These are phyloP conservation scores for Xiphias gladius DNA, from an alignment of 2,113 vertebrate species.

Conservation along the genomic window DNA sequence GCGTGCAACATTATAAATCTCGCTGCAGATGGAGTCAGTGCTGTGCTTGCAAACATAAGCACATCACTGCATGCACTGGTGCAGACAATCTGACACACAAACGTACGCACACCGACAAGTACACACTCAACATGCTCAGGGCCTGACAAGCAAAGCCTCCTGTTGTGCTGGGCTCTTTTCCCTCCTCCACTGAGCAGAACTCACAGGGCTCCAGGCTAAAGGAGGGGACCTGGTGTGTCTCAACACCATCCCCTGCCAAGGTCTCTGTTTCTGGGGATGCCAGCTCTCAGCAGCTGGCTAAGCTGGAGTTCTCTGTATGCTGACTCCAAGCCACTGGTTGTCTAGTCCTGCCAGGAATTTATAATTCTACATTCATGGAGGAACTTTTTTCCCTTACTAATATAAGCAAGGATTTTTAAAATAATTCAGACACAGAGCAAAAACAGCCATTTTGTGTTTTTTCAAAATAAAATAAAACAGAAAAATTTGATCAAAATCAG, in stretches of 20 bases:
- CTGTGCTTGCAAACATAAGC: constrained; percentile 35
- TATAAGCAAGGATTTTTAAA: neutral
- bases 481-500: neutral
- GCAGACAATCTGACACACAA: constrained; percentile 56
- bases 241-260: constrained; percentile 74
- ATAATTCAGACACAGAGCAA: neutral
- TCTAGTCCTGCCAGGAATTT: constrained; percentile 66
- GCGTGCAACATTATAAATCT: constrained; percentile 65
- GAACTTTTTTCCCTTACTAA: constrained; percentile 35
- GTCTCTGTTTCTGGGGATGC: constrained; percentile 73
- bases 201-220: constrained; percentile 73
- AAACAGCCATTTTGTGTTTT: neutral
- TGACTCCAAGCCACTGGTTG: constrained; percentile 57
- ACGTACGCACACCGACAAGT: constrained; percentile 44
- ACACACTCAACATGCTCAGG: constrained; percentile 58
- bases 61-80: constrained; percentile 19
- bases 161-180: constrained; percentile 53
- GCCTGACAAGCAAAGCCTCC: constrained; percentile 66
- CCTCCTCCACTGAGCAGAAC: constrained; percentile 67
- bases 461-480: neutral
- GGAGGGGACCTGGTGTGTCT: constrained; percentile 63
- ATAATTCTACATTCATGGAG: constrained; percentile 49
- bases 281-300: constrained; percentile 76
- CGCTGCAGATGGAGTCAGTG: constrained; percentile 43
- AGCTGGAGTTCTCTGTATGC: constrained; percentile 61